A percentile compares a stretch with the other conserved stretches of the same genome.
These are phyloP conservation scores for Lacerta agilis DNA, from an alignment of 2,797 vertebrate genomes.

Conservation along the genomic window DNA sequence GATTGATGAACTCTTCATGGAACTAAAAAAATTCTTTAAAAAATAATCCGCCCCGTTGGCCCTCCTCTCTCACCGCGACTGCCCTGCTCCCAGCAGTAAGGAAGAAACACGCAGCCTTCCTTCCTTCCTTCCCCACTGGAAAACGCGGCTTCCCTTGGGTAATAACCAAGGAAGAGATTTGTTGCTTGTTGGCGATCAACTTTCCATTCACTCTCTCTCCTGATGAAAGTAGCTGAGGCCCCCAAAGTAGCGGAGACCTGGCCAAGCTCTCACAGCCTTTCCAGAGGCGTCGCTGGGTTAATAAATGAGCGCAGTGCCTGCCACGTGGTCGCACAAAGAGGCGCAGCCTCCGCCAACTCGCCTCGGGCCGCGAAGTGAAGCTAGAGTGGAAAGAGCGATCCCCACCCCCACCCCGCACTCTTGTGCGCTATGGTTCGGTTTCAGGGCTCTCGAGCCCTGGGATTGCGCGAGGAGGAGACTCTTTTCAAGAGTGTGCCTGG, in stretches of 20 bases:
- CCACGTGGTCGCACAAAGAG: not conserved
- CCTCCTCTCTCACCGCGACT: constrained; percentile 54
- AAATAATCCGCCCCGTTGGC: constrained; percentile 33
- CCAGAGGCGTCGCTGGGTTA: not conserved
- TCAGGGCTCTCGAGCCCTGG: not conserved
- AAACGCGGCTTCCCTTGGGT: constrained; percentile 1
- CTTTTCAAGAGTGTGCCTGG: not conserved
- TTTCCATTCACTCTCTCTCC: constrained; percentile 36
- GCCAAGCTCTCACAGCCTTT: not conserved
- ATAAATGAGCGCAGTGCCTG: not conserved
- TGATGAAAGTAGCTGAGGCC: constrained; percentile 21
- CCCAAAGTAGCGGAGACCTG: not conserved
- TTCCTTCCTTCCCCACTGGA: not conserved
- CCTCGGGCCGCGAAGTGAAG: constrained; percentile 31
- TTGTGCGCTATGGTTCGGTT: constrained; percentile 45
- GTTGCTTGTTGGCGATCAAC: constrained; percentile 53
- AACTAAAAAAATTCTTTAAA: constrained; percentile 45
- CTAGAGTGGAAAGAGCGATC: accelerated
- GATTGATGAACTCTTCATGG: constrained; percentile 82
- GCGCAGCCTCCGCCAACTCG: not conserved
- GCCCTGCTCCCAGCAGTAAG: constrained; percentile 35
- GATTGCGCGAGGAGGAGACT: not conserved
- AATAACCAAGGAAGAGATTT: constrained; percentile 2
- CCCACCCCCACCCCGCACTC: no score
- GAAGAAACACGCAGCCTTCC: not conserved